Base-by-base conservation (phyloP, 2,797 vertebrate species). In the Pangasius macronema region DNA sequence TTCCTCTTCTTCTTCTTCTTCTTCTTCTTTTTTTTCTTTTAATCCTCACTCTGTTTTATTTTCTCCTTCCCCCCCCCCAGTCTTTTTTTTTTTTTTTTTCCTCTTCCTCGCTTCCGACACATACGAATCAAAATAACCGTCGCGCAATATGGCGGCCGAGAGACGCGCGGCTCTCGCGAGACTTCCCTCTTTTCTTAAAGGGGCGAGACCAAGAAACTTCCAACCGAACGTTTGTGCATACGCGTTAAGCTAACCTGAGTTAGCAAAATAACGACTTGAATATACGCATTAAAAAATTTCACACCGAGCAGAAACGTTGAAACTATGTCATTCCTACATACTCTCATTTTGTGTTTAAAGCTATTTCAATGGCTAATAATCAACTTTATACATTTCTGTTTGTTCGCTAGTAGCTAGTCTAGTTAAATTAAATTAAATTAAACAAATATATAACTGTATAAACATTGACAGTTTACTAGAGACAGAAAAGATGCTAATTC, bases 51-150 rank as follows among this genome's bases (percentile, higher is more conserved):
- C 36, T 46, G 16, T 9, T 85, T 55, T 65, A 24, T 27, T 39
- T 55, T 63, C 55, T 67, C 72, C 65, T 33, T 5, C 18, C 51
- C 2, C 68, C 46, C 92, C 83, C 82, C 84, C 82, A 93, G 93
- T 93, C 92, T 88, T 91, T 82, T 85, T 92, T 90, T 92, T 92
- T 92, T 92, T 27, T 24, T 7, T 46, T 87, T 91, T 81, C 85
- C 92, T 91, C 92, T 42, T 24, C 91, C 93, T 93, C 91, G 92
- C 94, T 95, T 95, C 93, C 93, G 94, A 91, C 94, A 95, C 92
- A 96, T 95, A 96, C 96, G 94, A 97, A 97, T 95, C 97, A 97
- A 97, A 98, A 98, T 97, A 98, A 86, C 95, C 95, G 96, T 92
- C 96, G 95, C 94, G 95, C 95, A 98, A 98, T 97, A 98, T 98